Evolutionary conservation across 2,797 vertebrate species (phyloP), one percentile per base, ranked within the genome.

Genomic region (Dromococcyx pavoninus): DNA sequence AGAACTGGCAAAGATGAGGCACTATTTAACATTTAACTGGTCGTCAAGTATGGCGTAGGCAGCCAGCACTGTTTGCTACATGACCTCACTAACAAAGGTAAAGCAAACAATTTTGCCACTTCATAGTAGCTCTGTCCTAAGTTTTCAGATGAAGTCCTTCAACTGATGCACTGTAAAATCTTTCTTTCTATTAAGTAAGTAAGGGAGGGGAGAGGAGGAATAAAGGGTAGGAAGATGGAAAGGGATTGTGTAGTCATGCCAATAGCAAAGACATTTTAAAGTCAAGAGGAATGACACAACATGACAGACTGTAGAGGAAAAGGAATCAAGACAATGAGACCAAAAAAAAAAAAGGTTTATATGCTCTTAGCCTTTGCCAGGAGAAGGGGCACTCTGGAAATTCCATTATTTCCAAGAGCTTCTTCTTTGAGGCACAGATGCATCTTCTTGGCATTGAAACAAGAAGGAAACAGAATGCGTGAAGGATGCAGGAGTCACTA

Each of bases 191-290:
- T 73, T 56, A 79, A 88, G 54, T 56, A 79, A 88, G 54, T 80
- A 48, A 48, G 21, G 21, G 46, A 8, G 44, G 44, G 44, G 12
- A 48, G 21, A 48, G 22, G 46, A 21, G 46, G 46, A 66, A 60
- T 25, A 89, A 66, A 48, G 15, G n/a, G 65, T 39, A 94, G 86
- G 54, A 77, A 95, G 57, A 66, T 39, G 67, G 70, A 86, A 94
- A 82, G 65, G 56, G 95, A 91, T 88, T 84, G 94, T 75, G 82
- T 64, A 62, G 76, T 93, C 95, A 94, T 24, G 82, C 94, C 91
- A 94, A 81, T 64, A 97, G 93, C 94, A 97, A 93, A 91, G 94
- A 64, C 85, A 33, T 95, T 95, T 91, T 93, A 76, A 97, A 94
- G 95, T 82, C 89, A 79, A 84, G 83, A 71, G 35, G 50, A 77